Evolutionary conservation across 2,797 vertebrate genomes (phyloP), one percentile per base, ranked within the genome.

Genomic region (Acrossocheilus wenchowensis): DNA sequence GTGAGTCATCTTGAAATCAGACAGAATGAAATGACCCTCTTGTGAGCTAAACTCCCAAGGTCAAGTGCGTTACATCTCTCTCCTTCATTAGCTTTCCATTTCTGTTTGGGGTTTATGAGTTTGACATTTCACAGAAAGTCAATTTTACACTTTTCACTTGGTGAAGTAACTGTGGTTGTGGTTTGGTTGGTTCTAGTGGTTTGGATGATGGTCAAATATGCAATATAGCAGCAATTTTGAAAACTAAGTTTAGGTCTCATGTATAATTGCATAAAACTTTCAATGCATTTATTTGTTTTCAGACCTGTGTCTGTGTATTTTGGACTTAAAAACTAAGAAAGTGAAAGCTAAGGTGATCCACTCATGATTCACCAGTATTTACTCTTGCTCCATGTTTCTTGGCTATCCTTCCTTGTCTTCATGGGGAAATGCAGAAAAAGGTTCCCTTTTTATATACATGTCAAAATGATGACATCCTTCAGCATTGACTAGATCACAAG

Each of bases 281-380:
- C 81, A 66, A 75, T 71, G 75, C 69, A 48, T 64, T 81, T 83
- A 72, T 86, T 82, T 82, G 71, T 66, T 82, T 87, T 79, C 12
- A 57, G 26, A 78, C 57, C 60, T 50, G 45, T 54, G 8, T 74
- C 68, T 88, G 68, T 83, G n/a, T 87, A 71, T 83, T 79, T 87
- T 87, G 83, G 88, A 87, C 79, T 52, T 54, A n/a, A 78, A 78
- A 85, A 82, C 48, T 71, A 78, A n/a, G 81, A 80, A 84, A 81
- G 83, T 86, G 77, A 88, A 86, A 83, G 80, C 84, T 86, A 71
- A 88, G 79, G 81, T 83, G 81, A 88, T 77, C 64, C 84, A 83
- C 57, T 11, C 4, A 86, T 83, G 75, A 78, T 77, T 54, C 57
- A 73, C 82, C 80, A 80, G 50, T 87, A 83, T 81, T 83, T 87